Evolutionary conservation across 2,113 vertebrate genomes (phyloP), one percentile per base, ranked within the genome.

Genomic region (Tursiops truncatus): DNA sequence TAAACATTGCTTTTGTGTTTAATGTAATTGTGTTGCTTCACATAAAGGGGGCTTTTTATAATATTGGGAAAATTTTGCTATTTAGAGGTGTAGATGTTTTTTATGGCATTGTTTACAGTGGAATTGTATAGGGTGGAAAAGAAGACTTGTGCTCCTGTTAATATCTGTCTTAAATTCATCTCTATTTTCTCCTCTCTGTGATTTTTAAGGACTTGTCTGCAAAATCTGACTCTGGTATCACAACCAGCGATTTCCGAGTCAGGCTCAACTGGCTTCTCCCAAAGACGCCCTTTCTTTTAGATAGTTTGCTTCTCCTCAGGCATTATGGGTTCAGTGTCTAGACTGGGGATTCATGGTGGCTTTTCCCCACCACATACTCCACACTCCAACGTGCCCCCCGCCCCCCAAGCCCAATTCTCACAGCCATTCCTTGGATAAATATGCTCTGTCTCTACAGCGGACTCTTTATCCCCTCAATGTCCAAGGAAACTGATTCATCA

Each of bases 401-500:
- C 31, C 21, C 26, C 79, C 53, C 50, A 8, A 33, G 44, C 44
- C 62, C 63, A 3, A 2, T 90, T 93, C 96, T 91, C 82, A 96
- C 23, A 77, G 84, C 63, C 76, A 1, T 92, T 96, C 67, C 95
- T 87, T 62, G 95, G 90, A 85, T 85, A 96, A 96, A 92, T 68
- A 56, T 0, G 9, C 62, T 65, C 65, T 50, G 58, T 90, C 62
- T 94, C 79, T 31, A 21, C 7, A 62, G 85, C 77, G 38, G 91
- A 44, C 77, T 33, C 91, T 96, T 90, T 80, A 95, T 94, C 90
- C 94, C 56, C 91, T 92, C 80, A 4, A 33, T 80, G 92, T 92
- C 97, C 87, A 68, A 63, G 89, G 74, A 94, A 95, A 96, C 96
- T 82, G 95, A 98, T 94, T 95, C 97, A 97, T 89, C 60, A 36